Base-by-base conservation (phyloP, 2,888 invertebrate species). In the Cataglyphis livida region DNA sequence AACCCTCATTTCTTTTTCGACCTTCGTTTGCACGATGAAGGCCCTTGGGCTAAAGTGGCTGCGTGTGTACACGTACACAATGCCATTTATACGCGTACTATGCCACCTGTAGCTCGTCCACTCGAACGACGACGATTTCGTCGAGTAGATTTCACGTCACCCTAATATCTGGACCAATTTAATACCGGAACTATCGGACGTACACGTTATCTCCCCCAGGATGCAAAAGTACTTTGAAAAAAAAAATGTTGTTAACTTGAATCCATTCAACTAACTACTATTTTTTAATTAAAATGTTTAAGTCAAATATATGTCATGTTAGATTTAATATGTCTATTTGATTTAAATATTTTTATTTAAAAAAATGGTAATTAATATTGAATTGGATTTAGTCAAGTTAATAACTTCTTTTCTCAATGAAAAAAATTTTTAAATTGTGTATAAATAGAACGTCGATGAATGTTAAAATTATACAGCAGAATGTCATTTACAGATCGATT, bases 51-150 rank as follows among this genome's bases (percentile, higher is more conserved):
- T 64, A 62, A 66, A 73, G 65, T 75, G 78, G 21, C 41, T 65
- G 71, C 59, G 81, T 78, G 68, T 68, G 76, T 79, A 86, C 64
- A 48, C 68, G 65, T 68, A 78, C 44, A 76, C 57, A 76, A 76
- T 66, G 54, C 21, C 6, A 28, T 28, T 28, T 32, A 44, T 35
- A 62, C 73, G 71, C 73, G 82, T 83, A 74, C 84, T 84, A 85
- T 88, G 81, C 92, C 92, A 92, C 92, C 92, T 92, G 92, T 92
- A 85, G 91, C 89, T 51, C 88, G 25, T 82, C 71, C 81, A 68
- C 76, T 82, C 78, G 84, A 86, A 57, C 54, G 64, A 59, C 59
- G 61, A 81, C 61, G 65, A 65, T 71, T 66, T 85, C 57, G 48
- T 85, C 57, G 48, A 81, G 62, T 83, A 76, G 83, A 84, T 79